Evolutionary conservation across 2,888 invertebrate species (phyloP), one percentile per base, ranked within the genome.

Genomic region (Melipona bicolor): DNA sequence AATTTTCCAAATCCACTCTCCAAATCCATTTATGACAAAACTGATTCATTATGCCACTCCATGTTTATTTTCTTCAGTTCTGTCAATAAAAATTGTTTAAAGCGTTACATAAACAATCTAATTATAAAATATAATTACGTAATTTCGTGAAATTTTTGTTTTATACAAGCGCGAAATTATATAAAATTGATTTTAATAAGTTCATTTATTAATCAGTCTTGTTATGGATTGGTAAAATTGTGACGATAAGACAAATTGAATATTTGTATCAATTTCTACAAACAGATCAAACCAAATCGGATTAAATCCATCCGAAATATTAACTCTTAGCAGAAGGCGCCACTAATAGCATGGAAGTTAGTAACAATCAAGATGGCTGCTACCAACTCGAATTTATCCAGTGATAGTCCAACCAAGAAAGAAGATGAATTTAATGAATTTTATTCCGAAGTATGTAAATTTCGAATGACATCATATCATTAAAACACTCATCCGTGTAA

Each of bases 361-460:
- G 68, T 84, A 79, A 86, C 77, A 87, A 86, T 87, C 91, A 94
- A 94, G 91, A 94, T 94, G 94, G 94, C 94, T 81, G 93, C 93
- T 77, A 91, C 93, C 81, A 93, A 94, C 89, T 93, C 94, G 76
- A 92, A 91, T 91, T 89, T 94, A 90, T 87, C 92, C 79, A 91
- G 88, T 91, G 93, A 92, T 86, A 92, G 90, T 88, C 91, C 94
- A 78, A 93, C 94, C 89, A 94, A 95, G 83, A 96, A 96, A 92
- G 97, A 96, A 88, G 96, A 96, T 91, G 96, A 96, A 87, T 98
- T 98, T 93, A 97, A 97, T 91, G 97, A 96, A 90, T 98, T 98
- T 95, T 98, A 98, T 93, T 95, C 97, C 15, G 98, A 98, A 96
- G 98, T 97, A 96, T 95, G 95, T 95, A 77, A 71, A 77, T 81